Evolutionary conservation across 2,797 vertebrate species (phyloP), one percentile per base, ranked within the genome.

Genomic region (Loris lydekkerianus): DNA sequence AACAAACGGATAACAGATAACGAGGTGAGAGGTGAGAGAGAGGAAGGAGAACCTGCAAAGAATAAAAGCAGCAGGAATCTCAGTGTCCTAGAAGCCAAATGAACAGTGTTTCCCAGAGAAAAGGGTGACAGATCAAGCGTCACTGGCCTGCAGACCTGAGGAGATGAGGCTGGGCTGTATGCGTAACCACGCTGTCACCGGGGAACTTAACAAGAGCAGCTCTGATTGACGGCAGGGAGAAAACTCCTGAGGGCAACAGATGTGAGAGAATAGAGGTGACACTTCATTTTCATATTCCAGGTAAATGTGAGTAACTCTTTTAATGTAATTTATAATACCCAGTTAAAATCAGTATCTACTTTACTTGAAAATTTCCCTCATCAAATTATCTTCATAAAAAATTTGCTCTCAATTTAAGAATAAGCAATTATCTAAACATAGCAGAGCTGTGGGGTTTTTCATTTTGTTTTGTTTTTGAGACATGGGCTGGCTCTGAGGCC

Each of bases 321-420:
- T 84, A 83, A 43, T 60, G 31, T 61, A 72, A 63, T 76, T 85
- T 82, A 8, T 65, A 77, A 63, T 84, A 60, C 70, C 31, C 20
- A 84, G 37, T 20, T 83, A 75, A 53, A 70, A 14, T 31, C 15
- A 95, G 65, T 43, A 46, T 25, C 49, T 93, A 85, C 11, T 61
- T 72, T 91, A 82, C 15, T 63, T 72, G 10, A 73, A 76, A 82
- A 73, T 77, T 89, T 77, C 49, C 27, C 70, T 53, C 72, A 75
- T 53, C 40, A 60, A 78, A 63, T 43, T 78, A 72, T 61, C 69
- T 93, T 89, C 53, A 70, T 58, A 61, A 83, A 78, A 63, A 29
- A 29, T n/a, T 17, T 86, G 81, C 7, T 89, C n/a, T 85, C 67
- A 25, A 94, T 86, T 95, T 91, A 89, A 95, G 13, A 83, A 80